Base-by-base conservation (phyloP, 2,888 invertebrate species). In the Artemia sp. region DNA sequence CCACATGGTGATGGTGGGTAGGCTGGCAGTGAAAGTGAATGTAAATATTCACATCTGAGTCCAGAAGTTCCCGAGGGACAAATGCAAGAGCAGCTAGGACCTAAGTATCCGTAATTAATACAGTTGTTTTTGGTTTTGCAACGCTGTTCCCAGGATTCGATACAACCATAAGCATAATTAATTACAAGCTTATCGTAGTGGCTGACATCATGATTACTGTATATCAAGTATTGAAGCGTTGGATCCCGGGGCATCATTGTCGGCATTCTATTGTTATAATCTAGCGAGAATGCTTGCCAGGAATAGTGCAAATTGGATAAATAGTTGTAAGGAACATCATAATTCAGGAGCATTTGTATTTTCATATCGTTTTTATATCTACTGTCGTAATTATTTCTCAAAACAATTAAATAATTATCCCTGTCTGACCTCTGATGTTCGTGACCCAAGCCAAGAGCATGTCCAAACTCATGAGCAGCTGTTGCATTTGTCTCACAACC, bases 241-340 rank as follows among this genome's bases (percentile, higher is more conserved):
- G 58, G 58, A 14, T 58, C 58, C 9, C 14, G n/a, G n/a, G 58
- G 58, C 58, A 58, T n/a, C 58, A 58, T 58, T 58, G 58, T 58
- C 58, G 58, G 58, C n/a, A 58, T 58, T n/a, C 14, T 58, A 8
- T 58, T 58, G n/a, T 58, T 7, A 14, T 58, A 58, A 14, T 58
- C 14, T 8, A 14, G n/a, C 58, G 58, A 58, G 14, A 58, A 58
- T 8, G 58, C 4, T 14, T 58, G 14, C 58, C 58, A 58, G 9
- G 14, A 14, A 8, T 58, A 58, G 9, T 58, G 58, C 14, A 58
- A 14, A 58, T 58, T 58, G 58, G 58, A 58, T 14, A 58, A 14
- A 14, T 58, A 58, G 14, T 58, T 58, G 58, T 14, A 58, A 1
- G 58, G 58, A 14, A 58, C 58, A n/a, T 58, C 14, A 14, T 14